Conservation (phyloP, 2,888 invertebrate genomes). For the Protula sp. region DNA sequence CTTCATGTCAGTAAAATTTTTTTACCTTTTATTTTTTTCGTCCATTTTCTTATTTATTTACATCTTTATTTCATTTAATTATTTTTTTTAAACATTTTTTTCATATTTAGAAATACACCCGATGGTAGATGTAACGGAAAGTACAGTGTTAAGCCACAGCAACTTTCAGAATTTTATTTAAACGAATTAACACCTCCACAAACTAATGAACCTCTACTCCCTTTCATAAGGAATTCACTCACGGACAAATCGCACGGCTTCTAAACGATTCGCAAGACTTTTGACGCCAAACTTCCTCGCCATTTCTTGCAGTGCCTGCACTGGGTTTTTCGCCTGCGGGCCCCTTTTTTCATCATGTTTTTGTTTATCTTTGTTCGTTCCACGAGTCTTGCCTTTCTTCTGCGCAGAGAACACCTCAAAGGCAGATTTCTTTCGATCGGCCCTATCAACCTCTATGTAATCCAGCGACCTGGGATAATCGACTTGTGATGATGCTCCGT, state of each 20-base stretch:
- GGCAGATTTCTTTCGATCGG: constrained; percentile 19
- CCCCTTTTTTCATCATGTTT: constrained; percentile 2
- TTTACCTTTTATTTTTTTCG: not conserved
- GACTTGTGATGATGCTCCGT: not conserved
- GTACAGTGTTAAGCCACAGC: no score
- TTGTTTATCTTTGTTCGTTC: constrained; percentile 25
- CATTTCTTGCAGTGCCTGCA: constrained; percentile 40
- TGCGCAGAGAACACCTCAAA: constrained; percentile 29
- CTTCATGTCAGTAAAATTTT: not conserved
- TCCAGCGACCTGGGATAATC: no score
- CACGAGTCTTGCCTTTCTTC: constrained; percentile 25
- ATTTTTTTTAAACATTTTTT: no score
- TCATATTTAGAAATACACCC: no score
- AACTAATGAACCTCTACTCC: not conserved
- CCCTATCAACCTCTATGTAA: no score
- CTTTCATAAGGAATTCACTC: not conserved
- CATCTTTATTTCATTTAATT: no score
- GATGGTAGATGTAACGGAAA: no score
- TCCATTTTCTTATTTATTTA: no score
- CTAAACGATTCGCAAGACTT: constrained; percentile 32
- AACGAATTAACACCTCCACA: not conserved
- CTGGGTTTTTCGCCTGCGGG: constrained; percentile 23
- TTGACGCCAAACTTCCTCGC: constrained; percentile 44
- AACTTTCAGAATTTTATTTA: not conserved
- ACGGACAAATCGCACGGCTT: not conserved